Conservation (phyloP, 2,888 invertebrate species). For the Sepioteuthis lessoniana region DNA sequence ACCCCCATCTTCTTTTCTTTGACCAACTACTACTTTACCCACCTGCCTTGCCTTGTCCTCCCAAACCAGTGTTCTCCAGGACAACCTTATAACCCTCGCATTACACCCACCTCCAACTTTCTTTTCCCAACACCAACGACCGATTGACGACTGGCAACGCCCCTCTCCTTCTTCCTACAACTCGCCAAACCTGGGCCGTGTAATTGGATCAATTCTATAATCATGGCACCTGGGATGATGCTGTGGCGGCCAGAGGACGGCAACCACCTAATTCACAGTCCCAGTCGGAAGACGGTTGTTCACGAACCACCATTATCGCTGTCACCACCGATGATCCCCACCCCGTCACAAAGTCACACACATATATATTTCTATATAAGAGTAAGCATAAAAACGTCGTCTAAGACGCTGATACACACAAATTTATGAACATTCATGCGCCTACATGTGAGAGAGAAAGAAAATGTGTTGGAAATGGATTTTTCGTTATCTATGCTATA, state of each 20-base stretch:
- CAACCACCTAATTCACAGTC: neutral
- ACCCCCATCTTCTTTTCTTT: neutral
- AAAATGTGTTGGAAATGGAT: neutral
- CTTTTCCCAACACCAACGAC: neutral
- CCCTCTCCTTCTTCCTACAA: neutral
- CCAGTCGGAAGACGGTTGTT: neutral
- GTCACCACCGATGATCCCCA: neutral
- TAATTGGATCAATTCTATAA: conserved; percentile 33
- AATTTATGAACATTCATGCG: neutral
- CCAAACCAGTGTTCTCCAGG: neutral
- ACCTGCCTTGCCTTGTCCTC: neutral
- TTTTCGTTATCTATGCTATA: neutral
- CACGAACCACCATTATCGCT: neutral
- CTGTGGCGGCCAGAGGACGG: neutral
- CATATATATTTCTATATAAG: neutral
- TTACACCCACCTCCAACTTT: neutral
- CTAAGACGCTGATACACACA: neutral
- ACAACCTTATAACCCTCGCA: conserved; percentile 23
- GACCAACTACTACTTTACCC: neutral
- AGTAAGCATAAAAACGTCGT: neutral
- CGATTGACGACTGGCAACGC: neutral
- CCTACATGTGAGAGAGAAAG: neutral
- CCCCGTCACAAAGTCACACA: neutral
- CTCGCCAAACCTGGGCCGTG: neutral
- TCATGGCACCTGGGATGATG: conserved; percentile 20